Conservation (phyloP, 2,888 invertebrate species). For the Drosophila cyrtoloma region DNA sequence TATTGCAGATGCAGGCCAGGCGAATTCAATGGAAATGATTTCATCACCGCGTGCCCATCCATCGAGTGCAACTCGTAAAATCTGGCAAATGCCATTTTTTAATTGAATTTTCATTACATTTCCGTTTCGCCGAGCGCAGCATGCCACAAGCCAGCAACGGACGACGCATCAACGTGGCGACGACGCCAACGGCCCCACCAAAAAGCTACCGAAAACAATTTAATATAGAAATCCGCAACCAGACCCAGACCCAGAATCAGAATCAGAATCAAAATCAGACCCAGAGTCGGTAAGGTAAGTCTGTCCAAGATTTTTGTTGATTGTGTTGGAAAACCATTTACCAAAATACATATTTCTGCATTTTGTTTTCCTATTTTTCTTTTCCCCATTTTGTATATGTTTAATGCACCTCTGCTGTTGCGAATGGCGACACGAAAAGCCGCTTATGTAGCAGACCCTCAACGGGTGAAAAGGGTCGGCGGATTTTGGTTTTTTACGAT, state of each 20-base stretch:
- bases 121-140: slow-evolving; percentile 66
- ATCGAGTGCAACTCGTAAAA: slow-evolving; percentile 55
- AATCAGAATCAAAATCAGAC: slow-evolving; percentile 17
- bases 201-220: slow-evolving; percentile 64
- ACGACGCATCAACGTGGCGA: slow-evolving; percentile 16
- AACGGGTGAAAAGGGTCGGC: slow-evolving; percentile 21
- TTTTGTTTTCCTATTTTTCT: slow-evolving; percentile 33
- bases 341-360: slow-evolving; percentile 37
- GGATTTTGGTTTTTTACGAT: slow-evolving; percentile 68
- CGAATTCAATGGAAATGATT: slow-evolving; percentile 9
- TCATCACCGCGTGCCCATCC: slow-evolving; percentile 30
- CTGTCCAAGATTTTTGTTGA: slow-evolving; percentile 40
- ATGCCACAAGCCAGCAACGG: slow-evolving; percentile 41
- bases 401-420: slow-evolving; percentile 51
- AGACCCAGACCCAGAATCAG: slow-evolving; percentile 6
- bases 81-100: slow-evolving; percentile 77
- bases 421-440: slow-evolving; percentile 67
- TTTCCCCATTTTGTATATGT: slow-evolving; percentile 8
- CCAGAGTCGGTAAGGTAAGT: slow-evolving; percentile 53
- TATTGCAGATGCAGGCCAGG: slow-evolving; percentile 2
- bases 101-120: slow-evolving; percentile 79
- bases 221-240: slow-evolving; percentile 54
- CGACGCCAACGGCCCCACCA: slow-evolving; percentile 12
- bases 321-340: slow-evolving; percentile 47
- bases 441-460: slow-evolving; percentile 66